Evolutionary conservation across 2,888 invertebrate genomes (phyloP), one percentile per base, ranked within the genome.

Genomic region (Nomada ruficornis): DNA sequence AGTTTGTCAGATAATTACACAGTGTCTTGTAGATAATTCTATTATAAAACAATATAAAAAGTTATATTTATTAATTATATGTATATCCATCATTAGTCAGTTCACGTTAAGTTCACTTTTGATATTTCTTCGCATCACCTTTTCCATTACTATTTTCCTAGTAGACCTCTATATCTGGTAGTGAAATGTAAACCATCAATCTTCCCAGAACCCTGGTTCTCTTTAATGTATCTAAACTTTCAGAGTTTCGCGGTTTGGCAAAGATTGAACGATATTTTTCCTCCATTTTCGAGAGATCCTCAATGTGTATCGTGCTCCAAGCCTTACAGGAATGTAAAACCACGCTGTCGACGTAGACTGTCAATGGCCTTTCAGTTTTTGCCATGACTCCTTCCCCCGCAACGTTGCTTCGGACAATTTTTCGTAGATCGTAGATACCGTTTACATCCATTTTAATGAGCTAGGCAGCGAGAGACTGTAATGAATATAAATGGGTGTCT

Each of bases 361-460:
- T 69, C 75, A n/a, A 69, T 62, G 54, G 54, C 50, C 68, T 68
- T 57, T 75, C 60, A 68, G 54, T 75, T 75, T 62, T 67, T 59
- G 13, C 10, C 18, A 23, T 1, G 23, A n/a, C 42, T n/a, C 29
- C 36, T 55, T 55, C 42, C 20, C 15, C 18, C 13, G 18, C 18
- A 15, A 29, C 52, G 72, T 36, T 54, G 60, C 59, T 68, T 23
- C 42, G 15, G 57, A 50, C 36, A 78, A 78, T 68, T 78, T 73
- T 73, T 73, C 73, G 62, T 73, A 74, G 78, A 78, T 78, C 73
- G 62, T 64, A 73, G 78, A 78, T 78, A 78, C 62, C 55, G 59
- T 54, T 73, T 78, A 68, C 74, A 78, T 78, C 73, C 78, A 78
- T 78, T 78, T 78, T 78, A 78, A 78, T 74, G 78, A 74, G 73